A percentile compares a stretch with the other conserved stretches of the same genome.
phyloP scores from a whole-genome alignment of 2,888 invertebrate genomes.

The Caenorhabditis doughertyi region DNA sequence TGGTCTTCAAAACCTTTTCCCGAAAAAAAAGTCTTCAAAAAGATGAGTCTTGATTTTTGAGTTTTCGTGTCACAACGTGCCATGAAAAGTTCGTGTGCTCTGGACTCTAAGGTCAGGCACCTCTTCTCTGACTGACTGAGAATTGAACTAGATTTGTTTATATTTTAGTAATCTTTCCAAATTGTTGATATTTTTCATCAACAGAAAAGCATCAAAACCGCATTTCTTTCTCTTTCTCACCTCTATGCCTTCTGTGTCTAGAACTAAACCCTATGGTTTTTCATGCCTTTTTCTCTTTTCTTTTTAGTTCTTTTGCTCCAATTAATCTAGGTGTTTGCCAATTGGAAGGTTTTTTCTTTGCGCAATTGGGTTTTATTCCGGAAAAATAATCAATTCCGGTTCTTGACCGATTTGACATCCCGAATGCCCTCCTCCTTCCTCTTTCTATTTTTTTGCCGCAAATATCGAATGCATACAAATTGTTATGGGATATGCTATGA shows the following conservation, averaged over 20 bases:
- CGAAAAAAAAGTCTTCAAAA: background rate
- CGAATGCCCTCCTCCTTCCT: slow-evolving; percentile 39
- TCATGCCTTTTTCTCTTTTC: background rate
- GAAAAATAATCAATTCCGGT: slow-evolving; percentile 64
- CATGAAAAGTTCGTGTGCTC: slow-evolving; percentile 54
- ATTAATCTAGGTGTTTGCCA: slow-evolving; percentile 45
- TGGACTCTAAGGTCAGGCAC: slow-evolving; percentile 44
- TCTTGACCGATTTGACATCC: slow-evolving; percentile 62
- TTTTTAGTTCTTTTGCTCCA: background rate
- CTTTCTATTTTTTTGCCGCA: slow-evolving; percentile 33
- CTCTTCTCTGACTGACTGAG: background rate
- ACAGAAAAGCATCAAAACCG: slow-evolving; percentile 34
- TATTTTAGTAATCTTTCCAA: slow-evolving; percentile 34
- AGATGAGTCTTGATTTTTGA: slow-evolving; percentile 49
- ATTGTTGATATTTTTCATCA: slow-evolving; percentile 53
- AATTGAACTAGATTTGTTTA: slow-evolving; percentile 39
- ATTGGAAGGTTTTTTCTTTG: slow-evolving; percentile 17
- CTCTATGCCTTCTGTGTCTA: background rate
- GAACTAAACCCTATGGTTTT: slow-evolving; percentile 33
- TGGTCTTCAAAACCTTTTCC: slow-evolving; percentile 2
- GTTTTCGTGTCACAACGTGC: slow-evolving; percentile 56
- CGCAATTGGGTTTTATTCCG: slow-evolving; percentile 35
- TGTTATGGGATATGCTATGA: slow-evolving; percentile 53
- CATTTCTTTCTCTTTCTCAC: background rate
- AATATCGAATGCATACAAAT: slow-evolving; percentile 63